A percentile compares a stretch with the other conserved stretches of the same genome.
Evolutionary conservation across 92 coral and sea anemone species (phyloP).

Genomic region (Parazoanthus darwini): DNA sequence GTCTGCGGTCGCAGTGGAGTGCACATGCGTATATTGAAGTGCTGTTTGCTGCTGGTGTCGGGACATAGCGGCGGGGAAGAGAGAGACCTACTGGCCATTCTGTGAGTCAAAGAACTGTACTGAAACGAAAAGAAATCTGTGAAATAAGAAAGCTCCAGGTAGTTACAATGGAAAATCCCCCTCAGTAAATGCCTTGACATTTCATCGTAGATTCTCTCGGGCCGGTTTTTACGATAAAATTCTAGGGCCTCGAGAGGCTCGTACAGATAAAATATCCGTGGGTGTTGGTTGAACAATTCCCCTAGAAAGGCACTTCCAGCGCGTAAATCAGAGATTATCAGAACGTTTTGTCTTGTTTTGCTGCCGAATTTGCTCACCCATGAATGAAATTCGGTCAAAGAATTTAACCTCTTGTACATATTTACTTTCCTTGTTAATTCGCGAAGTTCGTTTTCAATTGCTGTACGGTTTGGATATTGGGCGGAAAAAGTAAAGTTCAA

Average conservation of each 20-base stretch:
- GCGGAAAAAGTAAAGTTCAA: neutral
- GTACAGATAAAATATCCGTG: conserved; percentile 74
- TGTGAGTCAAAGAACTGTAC: conserved; percentile 79
- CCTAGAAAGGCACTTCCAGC: conserved; percentile 91
- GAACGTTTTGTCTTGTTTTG: conserved; percentile 80
- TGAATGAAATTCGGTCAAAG: conserved; percentile 80
- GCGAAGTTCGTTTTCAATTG: conserved; percentile 44
- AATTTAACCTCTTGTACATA: conserved; percentile 70
- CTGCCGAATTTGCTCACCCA: conserved; percentile 80
- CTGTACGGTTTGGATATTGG: conserved; percentile 44
- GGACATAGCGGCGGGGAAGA: conserved; percentile 96
- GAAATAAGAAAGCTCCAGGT: conserved; percentile 67
- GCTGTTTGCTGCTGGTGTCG: conserved; percentile 52
- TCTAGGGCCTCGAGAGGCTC: conserved; percentile 82
- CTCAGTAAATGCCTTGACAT: conserved; percentile 82
- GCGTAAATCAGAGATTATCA: conserved; percentile 70
- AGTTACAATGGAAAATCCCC: conserved; percentile 88
- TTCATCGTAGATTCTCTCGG: conserved; percentile 80
- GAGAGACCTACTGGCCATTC: conserved; percentile 83
- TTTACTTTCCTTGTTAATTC: conserved; percentile 54
- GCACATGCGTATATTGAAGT: conserved; percentile 78
- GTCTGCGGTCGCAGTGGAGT: conserved; percentile 84
- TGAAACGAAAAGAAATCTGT: conserved; percentile 86
- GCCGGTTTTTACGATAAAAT: conserved; percentile 85
- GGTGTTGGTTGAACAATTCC: conserved; percentile 88